phyloP scores from a whole-genome alignment of 1,140 invertebrate genomes.

The Drosophila elegans region DNA sequence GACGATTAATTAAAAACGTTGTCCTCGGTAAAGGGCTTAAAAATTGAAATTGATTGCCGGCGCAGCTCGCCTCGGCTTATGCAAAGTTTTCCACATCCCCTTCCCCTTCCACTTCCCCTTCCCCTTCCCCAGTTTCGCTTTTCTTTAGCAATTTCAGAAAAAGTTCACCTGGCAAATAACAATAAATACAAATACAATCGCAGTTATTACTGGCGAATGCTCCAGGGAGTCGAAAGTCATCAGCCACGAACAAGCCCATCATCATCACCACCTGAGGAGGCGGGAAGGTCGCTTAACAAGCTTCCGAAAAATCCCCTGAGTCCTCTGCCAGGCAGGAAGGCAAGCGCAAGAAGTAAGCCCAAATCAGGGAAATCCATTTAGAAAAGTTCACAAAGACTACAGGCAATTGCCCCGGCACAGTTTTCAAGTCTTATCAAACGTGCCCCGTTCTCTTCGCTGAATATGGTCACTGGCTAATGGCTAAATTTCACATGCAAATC shows the following conservation, averaged over 20 bases:
- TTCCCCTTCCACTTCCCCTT: neutral
- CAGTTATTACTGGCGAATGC: conserved; percentile 68
- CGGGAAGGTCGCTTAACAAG: conserved; percentile 64
- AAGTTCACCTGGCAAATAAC: conserved; percentile 62
- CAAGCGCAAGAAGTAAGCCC: conserved; percentile 41
- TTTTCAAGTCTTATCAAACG: conserved; percentile 60
- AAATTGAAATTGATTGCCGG: conserved; percentile 80
- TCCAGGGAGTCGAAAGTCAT: conserved; percentile 66
- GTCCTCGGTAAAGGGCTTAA: conserved; percentile 77
- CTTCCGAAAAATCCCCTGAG: conserved; percentile 62
- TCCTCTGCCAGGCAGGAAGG: conserved; percentile 46
- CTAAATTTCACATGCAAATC: conserved; percentile 64
- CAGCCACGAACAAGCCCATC: conserved; percentile 48
- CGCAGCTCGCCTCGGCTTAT: conserved; percentile 53
- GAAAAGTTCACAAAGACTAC: conserved; percentile 69
- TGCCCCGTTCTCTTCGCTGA: neutral
- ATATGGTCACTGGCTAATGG: conserved; percentile 7
- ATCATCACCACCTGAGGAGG: conserved; percentile 59
- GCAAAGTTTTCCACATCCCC: conserved; percentile 43
- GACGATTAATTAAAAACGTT: conserved; percentile 82
- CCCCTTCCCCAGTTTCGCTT: neutral
- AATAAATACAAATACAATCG: conserved; percentile 78
- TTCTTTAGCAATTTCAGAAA: conserved; percentile 58
- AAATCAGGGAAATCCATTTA: conserved; percentile 70
- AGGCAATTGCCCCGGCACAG: conserved; percentile 58